These are phyloP conservation scores for Epizoanthus fatuus DNA, from an alignment of 92 coral and sea anemone genomes.

Conservation along the genomic window DNA sequence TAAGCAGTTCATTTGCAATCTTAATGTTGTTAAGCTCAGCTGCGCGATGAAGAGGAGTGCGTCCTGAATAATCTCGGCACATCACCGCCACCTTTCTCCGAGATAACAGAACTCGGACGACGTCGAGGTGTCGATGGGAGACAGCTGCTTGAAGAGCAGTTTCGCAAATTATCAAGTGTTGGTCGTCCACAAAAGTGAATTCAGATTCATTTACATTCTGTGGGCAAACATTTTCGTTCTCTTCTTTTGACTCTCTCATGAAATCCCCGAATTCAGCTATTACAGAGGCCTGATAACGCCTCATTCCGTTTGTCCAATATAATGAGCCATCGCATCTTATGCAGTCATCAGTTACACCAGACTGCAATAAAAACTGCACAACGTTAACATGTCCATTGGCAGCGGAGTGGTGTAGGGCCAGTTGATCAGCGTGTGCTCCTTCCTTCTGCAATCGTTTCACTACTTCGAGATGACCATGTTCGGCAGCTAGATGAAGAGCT, in stretches of 20 bases:
- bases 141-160: slow-evolving; percentile 93
- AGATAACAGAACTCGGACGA: slow-evolving; percentile 40
- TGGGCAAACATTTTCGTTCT: no score
- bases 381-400: slow-evolving; percentile 51
- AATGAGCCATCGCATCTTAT: slow-evolving; percentile 49
- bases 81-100: slow-evolving; percentile 19
- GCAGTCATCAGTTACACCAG: slow-evolving; percentile 73
- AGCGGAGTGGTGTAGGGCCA: slow-evolving; percentile 79
- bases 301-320: slow-evolving; percentile 12
- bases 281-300: slow-evolving; percentile 9
- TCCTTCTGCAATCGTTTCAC: slow-evolving; percentile 46
- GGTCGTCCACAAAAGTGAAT: slow-evolving; percentile 39
- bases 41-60: slow-evolving; percentile 79
- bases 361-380: slow-evolving; percentile 57
- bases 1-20: slow-evolving; percentile 39
- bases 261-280: background rate
- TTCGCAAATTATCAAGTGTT: slow-evolving; percentile 66
- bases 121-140: slow-evolving; percentile 36
- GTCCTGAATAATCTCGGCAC: slow-evolving; percentile 77
- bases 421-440: slow-evolving; percentile 56
- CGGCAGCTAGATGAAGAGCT: slow-evolving; percentile 75
- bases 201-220: background rate
- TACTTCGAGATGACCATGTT: slow-evolving; percentile 64
- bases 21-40: slow-evolving; percentile 50
- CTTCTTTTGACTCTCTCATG: background rate